Base-by-base conservation (phyloP, 2,113 vertebrate genomes). In the Takifugu bimaculatus region DNA sequence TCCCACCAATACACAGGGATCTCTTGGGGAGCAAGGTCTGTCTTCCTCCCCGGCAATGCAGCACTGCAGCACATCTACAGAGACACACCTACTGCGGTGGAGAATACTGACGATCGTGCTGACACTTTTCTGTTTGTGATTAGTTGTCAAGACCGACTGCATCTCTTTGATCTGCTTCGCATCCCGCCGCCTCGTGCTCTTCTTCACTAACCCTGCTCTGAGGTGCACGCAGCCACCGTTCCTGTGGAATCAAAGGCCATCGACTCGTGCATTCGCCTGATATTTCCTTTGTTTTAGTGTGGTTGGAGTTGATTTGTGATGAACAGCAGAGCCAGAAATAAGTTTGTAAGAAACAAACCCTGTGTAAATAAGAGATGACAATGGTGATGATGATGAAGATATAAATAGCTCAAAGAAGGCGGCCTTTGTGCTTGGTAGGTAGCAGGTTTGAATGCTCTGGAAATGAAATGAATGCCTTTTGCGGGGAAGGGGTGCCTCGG, bases 111-210 rank as follows among this genome's bases (percentile, higher is more conserved):
- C 55, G 56, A 51, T 11, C 49, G 27, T 28, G 3, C 58, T 50
- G 57, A 15, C 44, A n/a, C 27, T 68, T 68, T 54, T 66, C 44
- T 60, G 25, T 69, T 75, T 74, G 49, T 35, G 49, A 75, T 50
- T 63, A 55, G 58, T 68, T 57, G 70, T 78, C 69, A 62, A 25
- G 50, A 47, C 57, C 50, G 54, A 45, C 32, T 55, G 27, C 55
- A n/a, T 64, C 14, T 63, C 68, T 80, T 80, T 80, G 68, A 83
- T 63, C 60, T 66, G 47, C 52, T 35, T 72, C 55, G 43, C 53
- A 64, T 54, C 35, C 43, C 58, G 27, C 15, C 13, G 52, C 68
- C 65, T 45, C 60, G 61, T 45, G 28, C 10, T 45, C 44, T 13
- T 45, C 44, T 45, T 14, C 3, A 45, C 12, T 3, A 12, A 45